Evolutionary conservation across 2,797 vertebrate species (phyloP).

Genomic region (Heterohyrax brucei): DNA sequence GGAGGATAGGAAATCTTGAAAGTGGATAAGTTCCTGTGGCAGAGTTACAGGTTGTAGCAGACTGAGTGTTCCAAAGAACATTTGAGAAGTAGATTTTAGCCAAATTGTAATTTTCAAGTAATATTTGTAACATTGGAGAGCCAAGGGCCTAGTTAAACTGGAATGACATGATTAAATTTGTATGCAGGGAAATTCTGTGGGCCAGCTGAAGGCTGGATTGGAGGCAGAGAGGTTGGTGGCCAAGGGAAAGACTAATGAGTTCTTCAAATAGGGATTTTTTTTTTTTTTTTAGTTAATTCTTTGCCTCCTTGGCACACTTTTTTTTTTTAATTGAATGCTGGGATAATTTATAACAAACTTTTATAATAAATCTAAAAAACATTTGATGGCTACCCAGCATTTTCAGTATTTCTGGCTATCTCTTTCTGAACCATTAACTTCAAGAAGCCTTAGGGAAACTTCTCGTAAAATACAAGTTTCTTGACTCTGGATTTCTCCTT

Average conservation of each 20-base stretch:
- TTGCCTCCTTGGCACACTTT: slow-evolving; percentile 9
- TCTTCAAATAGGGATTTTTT: slow-evolving; percentile 34
- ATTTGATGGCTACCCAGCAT: neutral
- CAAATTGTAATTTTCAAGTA: neutral
- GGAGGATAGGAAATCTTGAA: neutral
- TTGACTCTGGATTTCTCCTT: neutral
- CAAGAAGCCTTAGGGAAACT: neutral
- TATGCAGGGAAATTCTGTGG: neutral
- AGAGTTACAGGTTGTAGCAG: neutral
- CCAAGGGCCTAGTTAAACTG: slow-evolving; percentile 12
- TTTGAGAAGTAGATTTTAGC: neutral
- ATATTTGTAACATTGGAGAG: neutral
- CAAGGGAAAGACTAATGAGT: slow-evolving; percentile 31
- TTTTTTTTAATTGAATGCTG: slow-evolving; percentile 33
- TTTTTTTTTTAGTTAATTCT: slow-evolving; percentile 7
- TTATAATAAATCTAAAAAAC: neutral
- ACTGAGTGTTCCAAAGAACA: neutral
- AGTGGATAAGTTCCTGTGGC: neutral
- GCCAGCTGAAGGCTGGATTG: neutral
- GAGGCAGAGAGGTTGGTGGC: neutral
- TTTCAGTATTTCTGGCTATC: neutral
- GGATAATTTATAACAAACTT: slow-evolving; percentile 60
- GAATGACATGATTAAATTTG: neutral
- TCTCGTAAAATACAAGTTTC: slow-evolving; percentile 10
- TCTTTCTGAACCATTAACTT: neutral